Conservation (phyloP, 2,888 invertebrate genomes). For the Nemoura dubitans region DNA sequence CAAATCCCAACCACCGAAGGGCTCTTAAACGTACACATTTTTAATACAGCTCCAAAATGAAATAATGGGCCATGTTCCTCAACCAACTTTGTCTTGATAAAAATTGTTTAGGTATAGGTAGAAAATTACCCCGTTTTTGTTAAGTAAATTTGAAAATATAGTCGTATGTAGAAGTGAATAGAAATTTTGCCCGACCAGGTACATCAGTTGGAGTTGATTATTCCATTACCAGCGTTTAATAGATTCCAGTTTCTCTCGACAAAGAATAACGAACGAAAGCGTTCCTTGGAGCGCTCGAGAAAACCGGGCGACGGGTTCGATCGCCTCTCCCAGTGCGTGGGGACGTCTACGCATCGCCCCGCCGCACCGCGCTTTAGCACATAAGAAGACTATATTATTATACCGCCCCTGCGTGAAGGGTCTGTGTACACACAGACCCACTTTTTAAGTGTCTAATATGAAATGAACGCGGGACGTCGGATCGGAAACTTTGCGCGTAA, state of each 20-base stretch:
- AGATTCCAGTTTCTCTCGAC: not conserved
- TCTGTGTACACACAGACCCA: not conserved
- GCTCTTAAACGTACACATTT: too few species aligned
- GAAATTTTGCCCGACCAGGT: not conserved
- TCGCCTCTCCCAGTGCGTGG: too few species aligned
- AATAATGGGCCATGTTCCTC: too few species aligned
- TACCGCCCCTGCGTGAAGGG: not conserved
- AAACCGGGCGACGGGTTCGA: not conserved
- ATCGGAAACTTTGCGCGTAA: not conserved
- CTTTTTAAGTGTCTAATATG: constrained; percentile 30
- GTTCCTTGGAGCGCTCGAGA: not conserved
- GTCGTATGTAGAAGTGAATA: too few species aligned
- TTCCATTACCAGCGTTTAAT: not conserved
- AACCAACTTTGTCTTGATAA: too few species aligned
- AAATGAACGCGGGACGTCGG: not conserved
- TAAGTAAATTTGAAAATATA: too few species aligned
- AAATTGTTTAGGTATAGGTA: too few species aligned
- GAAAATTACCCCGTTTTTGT: too few species aligned
- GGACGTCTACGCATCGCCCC: too few species aligned
- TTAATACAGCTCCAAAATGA: too few species aligned
- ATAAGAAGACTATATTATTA: not conserved
- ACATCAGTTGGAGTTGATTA: not conserved
- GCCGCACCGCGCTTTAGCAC: too few species aligned
- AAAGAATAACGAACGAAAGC: not conserved
- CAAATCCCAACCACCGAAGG: too few species aligned